Base-by-base conservation (phyloP, 2,113 vertebrate genomes). In the Spheniscus mendiculus region DNA sequence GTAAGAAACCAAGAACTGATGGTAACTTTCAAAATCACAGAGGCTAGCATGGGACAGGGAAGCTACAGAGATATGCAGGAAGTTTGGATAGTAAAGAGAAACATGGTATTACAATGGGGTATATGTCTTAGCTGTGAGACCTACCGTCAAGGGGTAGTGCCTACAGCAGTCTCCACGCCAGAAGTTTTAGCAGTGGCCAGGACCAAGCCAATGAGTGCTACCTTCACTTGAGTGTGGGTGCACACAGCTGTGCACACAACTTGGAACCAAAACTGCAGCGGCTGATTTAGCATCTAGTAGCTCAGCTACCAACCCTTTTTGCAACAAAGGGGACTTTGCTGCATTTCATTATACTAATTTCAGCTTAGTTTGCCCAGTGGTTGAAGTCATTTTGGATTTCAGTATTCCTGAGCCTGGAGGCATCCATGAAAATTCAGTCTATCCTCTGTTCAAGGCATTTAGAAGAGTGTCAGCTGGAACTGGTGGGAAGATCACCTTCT, bases 211-310 rank as follows among this genome's bases (percentile, higher is more conserved):
- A 6, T 10, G 59, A 44, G 25, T 21, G 19, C 14, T 36, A 45
- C 10, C 36, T 58, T 69, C 18, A 14, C 32, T 55, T 1, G 29
- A 78, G 21, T 0, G 0, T 13, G 52, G n/a, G 12, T 66, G 47
- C 26, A 45, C 2, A 1, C n/a, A 32, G 0, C 0, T 4, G 20
- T 50, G 52, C 53, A 11, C 18, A 6, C 0, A 0, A 16, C 22
- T 69, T 47, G 19, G 49, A 87, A 90, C 30, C 1, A 1, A 47
- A 59, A 70, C 23, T 30, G 23, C 7, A 53, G 38, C n/a, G 34
- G 30, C 26, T 58, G 44, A 44, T 50, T 62, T 55, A 91, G 17
- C 20, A 62, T 56, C 40, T 78, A 27, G 19, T 87, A 63, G n/a
- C 30, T 52, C 50, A 55, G 40, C 59, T 72, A 45, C 36, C 52